Percentiles rank a stretch among this genome's conserved stretches.
phyloP scores from a whole-genome alignment of 2,113 vertebrate genomes.

The Desmodus rotundus region DNA sequence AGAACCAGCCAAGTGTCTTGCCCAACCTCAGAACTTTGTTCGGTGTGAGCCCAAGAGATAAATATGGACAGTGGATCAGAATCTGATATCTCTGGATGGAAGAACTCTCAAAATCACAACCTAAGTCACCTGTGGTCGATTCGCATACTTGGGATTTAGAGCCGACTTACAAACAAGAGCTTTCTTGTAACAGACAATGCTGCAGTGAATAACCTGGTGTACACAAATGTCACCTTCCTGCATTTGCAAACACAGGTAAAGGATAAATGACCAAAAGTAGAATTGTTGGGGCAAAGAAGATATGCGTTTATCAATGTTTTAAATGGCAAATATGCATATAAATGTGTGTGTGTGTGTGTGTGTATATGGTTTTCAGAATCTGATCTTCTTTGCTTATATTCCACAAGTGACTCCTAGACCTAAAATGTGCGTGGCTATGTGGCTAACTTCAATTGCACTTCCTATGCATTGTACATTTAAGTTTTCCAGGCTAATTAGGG shows the following conservation, averaged over 20 bases:
- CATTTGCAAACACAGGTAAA: not conserved
- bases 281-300: not conserved
- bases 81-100: not conserved
- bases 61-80: not conserved
- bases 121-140: not conserved
- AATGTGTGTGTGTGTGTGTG: not conserved
- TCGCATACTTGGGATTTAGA: not conserved
- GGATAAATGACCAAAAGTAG: not conserved
- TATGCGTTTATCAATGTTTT: not conserved
- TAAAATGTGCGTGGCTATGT: not conserved
- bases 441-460: not conserved
- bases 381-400: not conserved
- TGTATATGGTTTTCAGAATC: not conserved
- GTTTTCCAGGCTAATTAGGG: not conserved
- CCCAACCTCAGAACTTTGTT: not conserved
- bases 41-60: not conserved
- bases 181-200: not conserved
- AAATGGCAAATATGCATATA: not conserved
- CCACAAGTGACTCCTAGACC: constrained; percentile 3
- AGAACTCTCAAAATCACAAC: not conserved
- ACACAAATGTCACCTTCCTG: not conserved
- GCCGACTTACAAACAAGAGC: not conserved
- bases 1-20: not conserved
- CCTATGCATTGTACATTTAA: not conserved
- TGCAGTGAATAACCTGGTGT: not conserved